Base-by-base conservation (phyloP, 2,113 vertebrate genomes). In the Anarhynchus alexandrinus region DNA sequence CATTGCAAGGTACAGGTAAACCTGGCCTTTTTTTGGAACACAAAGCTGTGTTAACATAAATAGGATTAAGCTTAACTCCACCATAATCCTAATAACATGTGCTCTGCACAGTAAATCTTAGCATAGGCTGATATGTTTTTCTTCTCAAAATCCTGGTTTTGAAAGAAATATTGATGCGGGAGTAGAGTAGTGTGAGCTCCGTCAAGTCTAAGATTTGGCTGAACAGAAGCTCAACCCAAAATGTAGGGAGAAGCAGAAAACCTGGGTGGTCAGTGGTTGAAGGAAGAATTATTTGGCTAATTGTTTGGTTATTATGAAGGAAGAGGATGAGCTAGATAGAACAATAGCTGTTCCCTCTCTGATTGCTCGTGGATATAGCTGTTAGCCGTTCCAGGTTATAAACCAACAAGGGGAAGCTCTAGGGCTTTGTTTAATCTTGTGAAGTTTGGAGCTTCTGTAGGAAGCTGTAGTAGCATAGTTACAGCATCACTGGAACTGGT, bases 41-140 rank as follows among this genome's bases (percentile, higher is more conserved):
- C 90, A 97, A 98, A 98, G 96, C 97, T 93, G 65, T 8, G 93
- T 65, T 97, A 96, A 84, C 78, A 78, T 96, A 93, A 97, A 96
- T 94, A 97, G 69, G 97, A 98, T 98, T 97, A 98, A 90, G 88
- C 83, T 88, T 82, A 97, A 93, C 82, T 95, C 91, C 42, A 15
- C 77, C 86, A 62, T 96, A 98, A 96, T 97, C 93, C 94, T 40
- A 29, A 81, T 91, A 95, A 95, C 66, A 54, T 85, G 38, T 88
- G 81, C 86, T 95, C 80, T 96, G 90, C 78, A 58, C 43, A 83
- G 86, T 34, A 85, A 93, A 92, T 86, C 92, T 93, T 47, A 38
- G 27, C 5, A 34, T 82, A 69, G 82, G 78, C 52, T 88, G 77
- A 20, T 74, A n/a, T 15, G 32, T 52, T 84, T 93, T 88, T 88